phyloP scores from a whole-genome alignment of 2,113 vertebrate species.

The Notiomystis cincta region DNA sequence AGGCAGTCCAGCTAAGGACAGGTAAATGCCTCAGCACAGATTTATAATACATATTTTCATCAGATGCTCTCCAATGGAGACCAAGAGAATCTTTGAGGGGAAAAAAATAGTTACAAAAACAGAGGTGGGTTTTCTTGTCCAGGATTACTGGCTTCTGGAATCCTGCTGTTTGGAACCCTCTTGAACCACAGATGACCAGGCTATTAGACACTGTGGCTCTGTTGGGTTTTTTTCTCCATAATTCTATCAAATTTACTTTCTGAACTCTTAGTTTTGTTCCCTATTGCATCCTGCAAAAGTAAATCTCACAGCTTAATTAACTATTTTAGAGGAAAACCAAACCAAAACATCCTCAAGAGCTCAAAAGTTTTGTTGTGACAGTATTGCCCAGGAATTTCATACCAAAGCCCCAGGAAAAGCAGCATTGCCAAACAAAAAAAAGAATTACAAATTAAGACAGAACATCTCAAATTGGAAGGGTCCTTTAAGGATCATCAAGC shows the following conservation, averaged over 20 bases:
- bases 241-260: not conserved
- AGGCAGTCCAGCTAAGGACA: not conserved
- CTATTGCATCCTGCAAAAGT: not conserved
- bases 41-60: not conserved
- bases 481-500: not conserved
- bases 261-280: not conserved
- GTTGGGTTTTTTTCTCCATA: accelerated
- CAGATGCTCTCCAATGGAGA: not conserved
- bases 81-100: accelerated
- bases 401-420: not conserved
- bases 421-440: not conserved
- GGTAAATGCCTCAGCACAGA: not conserved
- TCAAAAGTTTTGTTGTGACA: not conserved
- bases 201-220: not conserved
- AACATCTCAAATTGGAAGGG: not conserved
- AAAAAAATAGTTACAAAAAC: not conserved
- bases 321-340: not conserved
- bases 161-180: not conserved
- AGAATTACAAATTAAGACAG: not conserved
- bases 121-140: not conserved
- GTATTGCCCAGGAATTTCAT: not conserved
- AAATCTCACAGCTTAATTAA: not conserved
- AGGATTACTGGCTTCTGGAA: not conserved
- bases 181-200: not conserved
- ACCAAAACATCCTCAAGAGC: not conserved